Base-by-base conservation (phyloP, 2,888 invertebrate species). In the Nesidiocoris tenuis region DNA sequence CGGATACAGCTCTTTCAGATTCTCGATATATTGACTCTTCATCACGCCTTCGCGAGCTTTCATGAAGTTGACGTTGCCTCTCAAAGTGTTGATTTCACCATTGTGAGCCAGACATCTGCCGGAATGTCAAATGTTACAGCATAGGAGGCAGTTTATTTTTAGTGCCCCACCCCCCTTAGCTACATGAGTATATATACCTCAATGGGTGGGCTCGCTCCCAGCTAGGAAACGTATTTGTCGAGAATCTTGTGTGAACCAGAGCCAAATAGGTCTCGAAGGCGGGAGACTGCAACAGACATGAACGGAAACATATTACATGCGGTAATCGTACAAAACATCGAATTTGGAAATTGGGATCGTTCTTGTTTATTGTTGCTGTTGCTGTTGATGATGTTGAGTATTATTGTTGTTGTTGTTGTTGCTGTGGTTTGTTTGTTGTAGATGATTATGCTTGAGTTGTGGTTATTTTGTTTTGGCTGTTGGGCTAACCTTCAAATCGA, bases 171-270 rank as follows among this genome's bases (percentile, higher is more conserved):
- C n/a, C n/a, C n/a, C n/a, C n/a, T n/a, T n/a, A n/a, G n/a, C n/a
- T n/a, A n/a, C n/a, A n/a, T n/a, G n/a, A n/a, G n/a, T n/a, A n/a
- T n/a, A n/a, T n/a, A 18, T 18, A 72, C 93, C 98, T 91, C 82
- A 98, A 87, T 16, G 99, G 99, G 86, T 99, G 98, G 18, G 99
- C 98, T 81, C 98, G 88, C 85, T 98, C 98, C 99, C 99, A 99
- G 83, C 95, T 96, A 65, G 99, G 99, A 84, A 99, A 99, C 23
- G 99, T 99, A 85, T 99, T 99, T 79, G 99, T 99, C 16, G 98
- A 98, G 87, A 99, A 99, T 80, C 99, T 89, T 57, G 98, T 98
- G 84, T 99, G 99, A 5, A 99, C 97, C 83, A 99, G 85, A 59
- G 98, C 96, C 84, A 99, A 85, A 85, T 98, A 97, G 1, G 97